Evolutionary conservation across 2,113 vertebrate species (phyloP), one percentile per base, ranked within the genome.

Genomic region (Suncus etruscus): DNA sequence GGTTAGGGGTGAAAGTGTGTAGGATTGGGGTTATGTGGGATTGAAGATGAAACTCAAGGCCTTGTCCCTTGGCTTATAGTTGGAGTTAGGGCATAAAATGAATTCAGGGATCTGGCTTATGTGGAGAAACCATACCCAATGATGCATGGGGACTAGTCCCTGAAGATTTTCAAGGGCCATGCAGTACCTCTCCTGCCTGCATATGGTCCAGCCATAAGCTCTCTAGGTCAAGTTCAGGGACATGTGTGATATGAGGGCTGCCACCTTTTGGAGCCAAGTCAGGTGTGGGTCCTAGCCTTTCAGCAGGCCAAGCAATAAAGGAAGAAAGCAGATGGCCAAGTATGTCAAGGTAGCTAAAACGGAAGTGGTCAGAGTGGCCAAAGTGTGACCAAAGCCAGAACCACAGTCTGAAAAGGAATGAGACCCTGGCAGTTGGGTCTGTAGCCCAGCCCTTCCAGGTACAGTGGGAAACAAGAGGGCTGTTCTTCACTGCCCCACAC

Each of bases 221-320:
- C 50, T 54, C 51, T 15, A 54, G 51, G 51, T 15, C 51, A 54
- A 11, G 16, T 54, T 15, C 51, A 54, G 51, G 51, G 51, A 54
- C 51, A 77, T 9, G 45, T 11, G 31, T 3, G 48, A 54, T 50
- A 12, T 61, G 24, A 81, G 25, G 16, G 68, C 79, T 77, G 22
- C 31, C 10, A 72, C 75, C 76, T 11, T 78, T 61, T 48, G 31
- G 47, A 51, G 14, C 7, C 51, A 14, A 27, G n/a, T 70, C 51
- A 20, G 27, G 48, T 72, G 50, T 72, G 29, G 4, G 58, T 63
- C 29, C 79, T 50, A 93, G 66, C 39, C 24, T 83, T 72, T 76
- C 45, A 80, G 31, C 31, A 65, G 20, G 58, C 86, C 91, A 90
- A 91, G 32, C 61, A 45, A 90, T 54, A 15, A 54, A 90, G 22